A percentile compares a stretch with the other conserved stretches of the same genome.
Conservation (phyloP, 1,140 invertebrate species). For the Ooceraea biroi region DNA sequence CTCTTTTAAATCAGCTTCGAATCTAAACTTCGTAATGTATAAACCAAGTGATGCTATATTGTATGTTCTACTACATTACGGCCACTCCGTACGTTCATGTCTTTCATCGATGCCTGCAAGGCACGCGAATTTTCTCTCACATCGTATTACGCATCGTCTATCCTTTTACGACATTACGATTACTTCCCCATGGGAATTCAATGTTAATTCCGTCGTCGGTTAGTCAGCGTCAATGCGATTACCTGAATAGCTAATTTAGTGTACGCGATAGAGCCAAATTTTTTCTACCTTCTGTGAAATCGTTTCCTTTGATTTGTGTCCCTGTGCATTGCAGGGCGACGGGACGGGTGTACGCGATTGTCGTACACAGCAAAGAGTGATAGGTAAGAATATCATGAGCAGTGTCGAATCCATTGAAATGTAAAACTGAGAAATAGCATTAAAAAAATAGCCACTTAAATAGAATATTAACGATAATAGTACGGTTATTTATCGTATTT, state of each 20-base stretch:
- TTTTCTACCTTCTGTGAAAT: not conserved
- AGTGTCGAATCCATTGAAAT: slow-evolving; percentile 5
- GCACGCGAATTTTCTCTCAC: slow-evolving; percentile 18
- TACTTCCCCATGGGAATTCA: not conserved
- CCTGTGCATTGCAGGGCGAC: not conserved
- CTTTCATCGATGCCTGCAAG: not conserved
- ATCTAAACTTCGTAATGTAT: slow-evolving; percentile 25
- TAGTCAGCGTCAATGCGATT: slow-evolving; percentile 1
- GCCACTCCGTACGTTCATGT: not conserved
- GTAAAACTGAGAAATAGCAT: not conserved
- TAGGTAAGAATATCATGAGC: slow-evolving; percentile 20
- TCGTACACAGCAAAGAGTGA: slow-evolving; percentile 1
- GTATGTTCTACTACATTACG: not conserved
- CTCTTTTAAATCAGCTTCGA: slow-evolving; percentile 8
- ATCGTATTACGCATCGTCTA: not conserved
- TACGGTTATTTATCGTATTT: not conserved
- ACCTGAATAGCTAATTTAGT: slow-evolving; percentile 22
- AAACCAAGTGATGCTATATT: slow-evolving; percentile 21
- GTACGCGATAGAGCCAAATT: slow-evolving; percentile 11
- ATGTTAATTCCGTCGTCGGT: not conserved
- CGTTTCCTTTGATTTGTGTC: not conserved
- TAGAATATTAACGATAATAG: not conserved
- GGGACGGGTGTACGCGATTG: not conserved
- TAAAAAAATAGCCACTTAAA: not conserved
- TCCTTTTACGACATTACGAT: not conserved